These are phyloP conservation scores for Chunga burmeisteri DNA, from an alignment of 2,113 vertebrate genomes.

Conservation along the genomic window DNA sequence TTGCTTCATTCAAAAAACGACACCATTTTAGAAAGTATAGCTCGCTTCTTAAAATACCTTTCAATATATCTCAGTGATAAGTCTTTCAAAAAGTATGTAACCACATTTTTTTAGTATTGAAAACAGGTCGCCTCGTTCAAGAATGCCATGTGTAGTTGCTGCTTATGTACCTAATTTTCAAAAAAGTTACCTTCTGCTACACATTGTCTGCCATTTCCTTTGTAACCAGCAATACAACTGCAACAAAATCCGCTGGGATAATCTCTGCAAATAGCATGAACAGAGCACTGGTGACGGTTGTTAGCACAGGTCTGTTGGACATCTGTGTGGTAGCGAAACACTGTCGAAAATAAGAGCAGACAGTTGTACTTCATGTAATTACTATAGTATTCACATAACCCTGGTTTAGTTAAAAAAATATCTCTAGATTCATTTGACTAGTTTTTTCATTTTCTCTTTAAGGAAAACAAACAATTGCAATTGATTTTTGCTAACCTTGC, in stretches of 20 bases:
- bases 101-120: background rate
- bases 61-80: background rate
- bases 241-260: conserved; percentile 89
- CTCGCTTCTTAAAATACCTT: background rate
- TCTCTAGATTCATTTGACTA: background rate
- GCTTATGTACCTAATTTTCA: background rate
- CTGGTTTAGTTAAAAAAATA: background rate
- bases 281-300: conserved; percentile 87
- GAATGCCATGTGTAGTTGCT: background rate
- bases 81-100: background rate
- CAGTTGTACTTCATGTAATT: background rate
- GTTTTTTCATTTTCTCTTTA: background rate
- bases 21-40: background rate
- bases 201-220: conserved; percentile 91
- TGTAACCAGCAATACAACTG: conserved; percentile 87
- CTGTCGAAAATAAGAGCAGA: conserved; percentile 65
- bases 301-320: conserved; percentile 81
- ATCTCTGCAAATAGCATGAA: conserved; percentile 87
- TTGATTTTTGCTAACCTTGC: background rate
- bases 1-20: background rate
- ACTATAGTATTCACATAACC: background rate
- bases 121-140: background rate
- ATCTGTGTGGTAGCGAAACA: conserved; percentile 87
- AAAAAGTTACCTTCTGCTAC: conserved; percentile 86
- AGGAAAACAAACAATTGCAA: background rate